These are phyloP conservation scores for Ephydatia muelleri DNA, from an alignment of 37 sponge, comb jelly and placozoan species.

Conservation along the genomic window DNA sequence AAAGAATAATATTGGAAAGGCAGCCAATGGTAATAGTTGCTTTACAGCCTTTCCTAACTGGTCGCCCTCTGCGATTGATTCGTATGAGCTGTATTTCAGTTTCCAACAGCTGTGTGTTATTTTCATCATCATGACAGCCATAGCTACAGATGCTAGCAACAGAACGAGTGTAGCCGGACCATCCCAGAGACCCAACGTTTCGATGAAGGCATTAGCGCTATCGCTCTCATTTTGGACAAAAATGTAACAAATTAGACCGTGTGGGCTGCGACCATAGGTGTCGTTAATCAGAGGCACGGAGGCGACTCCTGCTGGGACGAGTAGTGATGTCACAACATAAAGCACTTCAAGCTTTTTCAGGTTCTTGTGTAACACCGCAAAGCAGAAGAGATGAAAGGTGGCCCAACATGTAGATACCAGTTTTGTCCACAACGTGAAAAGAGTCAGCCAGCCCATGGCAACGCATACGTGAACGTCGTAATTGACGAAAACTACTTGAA, in stretches of 20 bases:
- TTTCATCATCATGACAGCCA: neutral
- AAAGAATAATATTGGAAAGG: neutral
- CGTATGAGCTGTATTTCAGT: neutral
- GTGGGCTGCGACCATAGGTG: neutral
- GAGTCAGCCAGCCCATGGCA: neutral
- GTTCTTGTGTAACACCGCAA: neutral
- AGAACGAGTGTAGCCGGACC: neutral
- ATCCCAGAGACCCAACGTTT: neutral
- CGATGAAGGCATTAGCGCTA: neutral
- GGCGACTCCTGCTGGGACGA: constrained; percentile 1
- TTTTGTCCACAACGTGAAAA: neutral
- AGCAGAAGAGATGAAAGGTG: neutral
- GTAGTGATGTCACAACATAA: neutral
- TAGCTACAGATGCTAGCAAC: neutral
- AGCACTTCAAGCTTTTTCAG: neutral
- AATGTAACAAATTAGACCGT: neutral
- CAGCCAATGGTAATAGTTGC: neutral
- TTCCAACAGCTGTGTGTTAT: neutral
- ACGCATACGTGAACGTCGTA: neutral
- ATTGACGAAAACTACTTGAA: neutral
- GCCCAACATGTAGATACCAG: neutral
- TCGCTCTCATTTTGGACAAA: neutral
- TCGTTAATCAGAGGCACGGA: neutral
- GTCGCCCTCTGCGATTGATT: neutral
- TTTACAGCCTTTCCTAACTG: neutral